Conservation (phyloP, 2,888 invertebrate species). For the Cheilosia pagana region DNA sequence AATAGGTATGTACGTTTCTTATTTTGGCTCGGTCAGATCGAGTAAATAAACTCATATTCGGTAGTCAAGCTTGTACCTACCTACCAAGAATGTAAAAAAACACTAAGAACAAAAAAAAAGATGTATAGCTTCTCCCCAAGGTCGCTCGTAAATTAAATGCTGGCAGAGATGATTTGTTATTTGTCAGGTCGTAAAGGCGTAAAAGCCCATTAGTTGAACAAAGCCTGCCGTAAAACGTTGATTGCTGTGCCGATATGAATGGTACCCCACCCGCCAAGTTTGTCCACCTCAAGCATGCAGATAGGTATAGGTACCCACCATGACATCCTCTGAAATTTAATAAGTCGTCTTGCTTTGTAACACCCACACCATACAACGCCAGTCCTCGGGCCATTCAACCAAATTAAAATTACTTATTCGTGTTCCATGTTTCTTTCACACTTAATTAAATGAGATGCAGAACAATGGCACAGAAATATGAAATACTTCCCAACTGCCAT, state of each 20-base stretch:
- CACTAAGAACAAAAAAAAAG: neutral
- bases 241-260: conserved; percentile 1
- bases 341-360: conserved; percentile 38
- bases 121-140: neutral
- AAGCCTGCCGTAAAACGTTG: conserved; percentile 1
- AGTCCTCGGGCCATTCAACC: conserved; percentile 18
- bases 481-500: conserved; percentile 32
- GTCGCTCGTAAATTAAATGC: neutral
- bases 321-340: conserved; percentile 15
- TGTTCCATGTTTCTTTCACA: conserved; percentile 72
- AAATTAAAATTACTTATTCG: conserved; percentile 69
- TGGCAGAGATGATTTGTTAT: neutral
- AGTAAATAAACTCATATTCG: too few species aligned
- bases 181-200: neutral
- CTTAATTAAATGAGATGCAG: conserved; percentile 72
- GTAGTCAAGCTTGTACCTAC: too few species aligned
- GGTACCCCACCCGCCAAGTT: neutral
- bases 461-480: conserved; percentile 68
- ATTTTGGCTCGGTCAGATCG: too few species aligned
- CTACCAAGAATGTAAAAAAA: too few species aligned
- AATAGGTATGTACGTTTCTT: too few species aligned
- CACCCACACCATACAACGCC: neutral
- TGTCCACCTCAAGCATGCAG: neutral
- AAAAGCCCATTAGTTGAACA: neutral
- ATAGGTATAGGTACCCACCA: neutral